phyloP scores from a whole-genome alignment of 53 echinoderm and acorn worm species.

The Stichopus horrens region DNA sequence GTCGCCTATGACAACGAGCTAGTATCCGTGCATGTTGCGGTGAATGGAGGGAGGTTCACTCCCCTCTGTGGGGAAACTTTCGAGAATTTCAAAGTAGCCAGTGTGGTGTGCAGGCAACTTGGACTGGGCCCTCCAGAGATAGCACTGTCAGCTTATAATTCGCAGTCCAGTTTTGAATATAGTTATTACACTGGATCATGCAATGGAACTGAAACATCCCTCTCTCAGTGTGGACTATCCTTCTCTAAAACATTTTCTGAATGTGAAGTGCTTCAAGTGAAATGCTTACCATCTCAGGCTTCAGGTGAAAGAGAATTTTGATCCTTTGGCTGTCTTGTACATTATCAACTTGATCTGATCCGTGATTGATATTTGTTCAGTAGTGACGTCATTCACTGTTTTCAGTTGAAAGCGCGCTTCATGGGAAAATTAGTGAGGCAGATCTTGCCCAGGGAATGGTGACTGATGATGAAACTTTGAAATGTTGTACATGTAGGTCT shows the following conservation, averaged over 20 bases:
- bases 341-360: no score
- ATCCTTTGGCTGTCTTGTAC: no score
- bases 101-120: neutral
- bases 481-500: no score
- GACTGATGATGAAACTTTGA: no score
- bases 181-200: neutral
- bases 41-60: neutral
- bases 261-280: neutral
- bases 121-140: constrained; percentile 11
- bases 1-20: neutral
- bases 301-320: neutral
- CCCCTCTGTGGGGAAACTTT: neutral
- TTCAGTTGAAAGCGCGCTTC: no score
- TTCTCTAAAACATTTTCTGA: neutral
- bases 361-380: no score
- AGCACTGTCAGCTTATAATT: neutral
- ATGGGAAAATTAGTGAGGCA: no score
- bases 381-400: no score
- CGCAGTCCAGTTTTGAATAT: neutral
- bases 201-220: neutral
- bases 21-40: neutral
- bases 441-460: no score
- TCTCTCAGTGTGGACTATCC: neutral
- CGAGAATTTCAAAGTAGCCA: neutral
- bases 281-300: neutral